Percentiles rank a stretch among this genome's conserved stretches.
Conservation (phyloP, 2,888 invertebrate species). For the Drosophila affinis region DNA sequence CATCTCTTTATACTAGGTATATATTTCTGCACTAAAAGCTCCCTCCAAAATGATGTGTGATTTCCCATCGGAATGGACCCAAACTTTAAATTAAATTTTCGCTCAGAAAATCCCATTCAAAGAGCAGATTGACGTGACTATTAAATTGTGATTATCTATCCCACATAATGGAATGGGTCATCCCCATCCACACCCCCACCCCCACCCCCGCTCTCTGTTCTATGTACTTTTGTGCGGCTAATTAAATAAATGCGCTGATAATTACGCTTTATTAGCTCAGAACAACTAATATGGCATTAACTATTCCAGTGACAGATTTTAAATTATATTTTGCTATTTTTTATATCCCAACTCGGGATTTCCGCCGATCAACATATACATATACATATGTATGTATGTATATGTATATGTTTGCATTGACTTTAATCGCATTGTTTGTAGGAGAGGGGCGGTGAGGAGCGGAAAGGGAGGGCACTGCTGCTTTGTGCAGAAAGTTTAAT, state of each 20-base stretch:
- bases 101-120: conserved; percentile 25
- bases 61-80: not conserved
- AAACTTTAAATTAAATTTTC: conserved; percentile 30
- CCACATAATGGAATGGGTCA: conserved; percentile 17
- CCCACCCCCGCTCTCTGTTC: conserved; percentile 11
- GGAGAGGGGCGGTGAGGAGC: conserved; percentile 25
- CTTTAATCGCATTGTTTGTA: conserved; percentile 32
- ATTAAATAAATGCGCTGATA: conserved; percentile 71
- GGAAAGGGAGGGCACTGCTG: not conserved
- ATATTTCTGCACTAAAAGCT: not conserved
- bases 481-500: conserved; percentile 58
- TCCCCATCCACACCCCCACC: not conserved
- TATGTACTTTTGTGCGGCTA: conserved; percentile 53
- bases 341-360: not conserved
- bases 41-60: not conserved
- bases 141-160: conserved; percentile 57
- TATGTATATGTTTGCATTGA: not conserved
- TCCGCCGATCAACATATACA: not conserved
- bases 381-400: not conserved
- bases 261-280: conserved; percentile 72
- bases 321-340: conserved; percentile 32
- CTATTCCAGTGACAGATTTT: conserved; percentile 69
- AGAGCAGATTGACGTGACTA: conserved; percentile 42
- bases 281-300: conserved; percentile 69
- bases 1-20: no score